Conservation (phyloP, 2,797 vertebrate species). For the Serranus cabrilla region DNA sequence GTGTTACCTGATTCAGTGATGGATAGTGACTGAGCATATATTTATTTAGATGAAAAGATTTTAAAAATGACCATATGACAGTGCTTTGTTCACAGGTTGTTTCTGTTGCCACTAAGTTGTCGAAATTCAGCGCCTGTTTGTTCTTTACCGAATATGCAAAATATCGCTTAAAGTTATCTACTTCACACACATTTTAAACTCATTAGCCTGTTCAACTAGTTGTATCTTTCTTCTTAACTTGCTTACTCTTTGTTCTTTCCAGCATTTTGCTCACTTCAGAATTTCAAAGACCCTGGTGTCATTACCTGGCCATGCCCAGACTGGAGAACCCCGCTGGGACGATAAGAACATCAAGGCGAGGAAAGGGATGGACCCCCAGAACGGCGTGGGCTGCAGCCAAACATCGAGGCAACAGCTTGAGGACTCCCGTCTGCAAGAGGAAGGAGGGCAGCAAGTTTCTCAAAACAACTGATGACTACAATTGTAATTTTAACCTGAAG, state of each 20-base stretch:
- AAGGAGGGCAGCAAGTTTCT: constrained; percentile 33
- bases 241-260: background rate
- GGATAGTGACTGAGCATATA: too few species aligned
- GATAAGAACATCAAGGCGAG: constrained; percentile 94
- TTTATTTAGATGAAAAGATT: too few species aligned
- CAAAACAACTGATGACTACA: constrained; percentile 8
- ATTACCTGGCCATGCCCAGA: constrained; percentile 97
- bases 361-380: constrained; percentile 94
- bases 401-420: constrained; percentile 89
- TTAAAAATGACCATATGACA: background rate
- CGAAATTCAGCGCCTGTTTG: background rate
- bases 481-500: background rate
- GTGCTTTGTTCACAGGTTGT: background rate
- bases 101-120: background rate
- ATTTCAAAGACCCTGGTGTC: constrained; percentile 4
- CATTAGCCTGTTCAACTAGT: background rate
- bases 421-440: constrained; percentile 70
- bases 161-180: background rate
- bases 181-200: background rate
- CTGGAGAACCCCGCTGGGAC: constrained; percentile 96
- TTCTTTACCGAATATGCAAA: background rate
- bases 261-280: background rate
- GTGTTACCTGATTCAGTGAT: too few species aligned
- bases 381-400: constrained; percentile 89
- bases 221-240: background rate